phyloP scores from a whole-genome alignment of 2,797 vertebrate genomes.

The Halcyon leucocephala region DNA sequence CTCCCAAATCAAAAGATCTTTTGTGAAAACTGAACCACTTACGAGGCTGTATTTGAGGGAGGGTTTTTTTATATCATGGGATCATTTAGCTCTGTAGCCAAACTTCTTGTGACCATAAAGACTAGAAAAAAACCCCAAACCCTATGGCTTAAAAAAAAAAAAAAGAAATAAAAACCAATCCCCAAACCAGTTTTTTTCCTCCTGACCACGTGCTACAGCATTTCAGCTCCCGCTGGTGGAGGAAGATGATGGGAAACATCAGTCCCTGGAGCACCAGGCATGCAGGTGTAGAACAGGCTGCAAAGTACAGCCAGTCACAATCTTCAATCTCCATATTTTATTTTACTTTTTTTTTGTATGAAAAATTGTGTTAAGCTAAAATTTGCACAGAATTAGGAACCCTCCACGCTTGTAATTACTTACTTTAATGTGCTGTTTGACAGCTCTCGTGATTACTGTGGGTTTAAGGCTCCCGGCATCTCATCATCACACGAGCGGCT shows the following conservation, averaged over 20 bases:
- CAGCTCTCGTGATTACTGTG: background rate
- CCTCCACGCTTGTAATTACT: slow-evolving; percentile 12
- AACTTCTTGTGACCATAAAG: background rate
- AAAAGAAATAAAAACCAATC: too few relatives aligned
- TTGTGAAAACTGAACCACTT: background rate
- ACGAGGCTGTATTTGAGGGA: background rate
- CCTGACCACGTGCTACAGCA: background rate
- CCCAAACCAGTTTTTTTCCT: background rate
- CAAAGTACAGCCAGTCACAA: background rate
- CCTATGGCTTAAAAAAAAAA: background rate
- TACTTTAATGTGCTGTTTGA: slow-evolving; percentile 1
- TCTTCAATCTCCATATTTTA: background rate
- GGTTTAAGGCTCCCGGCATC: background rate
- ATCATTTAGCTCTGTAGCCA: background rate
- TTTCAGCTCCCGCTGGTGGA: background rate
- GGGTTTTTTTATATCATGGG: background rate
- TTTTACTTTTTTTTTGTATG: background rate
- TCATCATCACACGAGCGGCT: background rate
- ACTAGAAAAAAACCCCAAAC: too few relatives aligned
- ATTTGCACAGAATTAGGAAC: background rate
- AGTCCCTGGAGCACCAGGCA: background rate
- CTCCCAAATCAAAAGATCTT: background rate
- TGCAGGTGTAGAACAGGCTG: background rate
- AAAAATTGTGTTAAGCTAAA: slow-evolving; percentile 10
- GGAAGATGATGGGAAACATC: too few relatives aligned